Evolutionary conservation across 2,113 vertebrate genomes (phyloP).

Genomic region (Etheostoma cragini): DNA sequence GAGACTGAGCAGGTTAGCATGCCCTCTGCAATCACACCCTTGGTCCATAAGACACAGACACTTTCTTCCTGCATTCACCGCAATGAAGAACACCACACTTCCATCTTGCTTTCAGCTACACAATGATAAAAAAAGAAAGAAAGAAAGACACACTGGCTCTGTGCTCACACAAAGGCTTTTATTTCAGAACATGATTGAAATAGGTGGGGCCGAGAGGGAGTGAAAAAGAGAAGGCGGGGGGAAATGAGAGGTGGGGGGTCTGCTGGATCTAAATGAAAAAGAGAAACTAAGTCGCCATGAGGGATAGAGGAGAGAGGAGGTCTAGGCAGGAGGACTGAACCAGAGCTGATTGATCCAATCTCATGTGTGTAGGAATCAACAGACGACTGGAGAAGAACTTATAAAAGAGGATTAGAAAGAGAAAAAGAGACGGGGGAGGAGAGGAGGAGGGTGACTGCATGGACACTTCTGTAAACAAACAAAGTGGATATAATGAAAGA

Average conservation of each 20-base stretch:
- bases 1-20: constrained; percentile 73
- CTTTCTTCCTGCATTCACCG: neutral
- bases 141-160: constrained; percentile 17
- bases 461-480: constrained; percentile 71
- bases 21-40: constrained; percentile 50
- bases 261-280: constrained; percentile 50
- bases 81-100: constrained; percentile 21
- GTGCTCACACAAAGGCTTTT: constrained; percentile 50
- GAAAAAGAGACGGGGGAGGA: constrained; percentile 35
- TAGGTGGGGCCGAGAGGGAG: constrained; percentile 23
- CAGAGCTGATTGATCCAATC: constrained; percentile 66
- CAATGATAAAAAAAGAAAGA: neutral
- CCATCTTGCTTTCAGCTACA: constrained; percentile 37
- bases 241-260: constrained; percentile 7
- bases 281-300: constrained; percentile 19
- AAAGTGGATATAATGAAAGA: constrained; percentile 66
- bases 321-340: constrained; percentile 31
- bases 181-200: constrained; percentile 63
- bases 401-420: constrained; percentile 61
- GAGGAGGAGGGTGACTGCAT: constrained; percentile 39
- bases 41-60: constrained; percentile 33
- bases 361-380: constrained; percentile 62
- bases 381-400: constrained; percentile 48
- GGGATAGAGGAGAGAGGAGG: constrained; percentile 30
- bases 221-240: constrained; percentile 13